Evolutionary conservation across 1,140 invertebrate genomes (phyloP).

Genomic region (Nebria ingens): DNA sequence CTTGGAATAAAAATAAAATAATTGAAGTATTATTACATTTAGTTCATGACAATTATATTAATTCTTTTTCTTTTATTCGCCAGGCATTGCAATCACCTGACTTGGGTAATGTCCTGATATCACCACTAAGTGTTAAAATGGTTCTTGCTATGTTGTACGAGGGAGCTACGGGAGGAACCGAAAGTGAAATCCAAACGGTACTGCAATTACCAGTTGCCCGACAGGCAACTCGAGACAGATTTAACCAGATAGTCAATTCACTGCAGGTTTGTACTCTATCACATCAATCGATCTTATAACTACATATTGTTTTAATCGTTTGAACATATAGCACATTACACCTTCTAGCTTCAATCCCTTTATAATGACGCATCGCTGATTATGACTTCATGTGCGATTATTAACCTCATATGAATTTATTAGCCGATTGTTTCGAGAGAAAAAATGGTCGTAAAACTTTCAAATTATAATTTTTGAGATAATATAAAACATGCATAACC

Average conservation of each 20-base stretch:
- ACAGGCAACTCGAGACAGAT: constrained; percentile 29
- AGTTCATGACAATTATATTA: too few species aligned
- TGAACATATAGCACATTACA: too few species aligned
- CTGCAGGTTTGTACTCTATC: constrained; percentile 31
- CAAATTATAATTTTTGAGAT: too few species aligned
- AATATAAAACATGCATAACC: too few species aligned
- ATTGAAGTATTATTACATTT: constrained; percentile 13
- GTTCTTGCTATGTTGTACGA: constrained; percentile 61
- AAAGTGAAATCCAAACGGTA: constrained; percentile 45
- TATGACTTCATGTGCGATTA: too few species aligned
- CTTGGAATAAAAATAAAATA: constrained; percentile 2
- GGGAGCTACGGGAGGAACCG: constrained; percentile 53
- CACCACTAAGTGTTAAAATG: constrained; percentile 68
- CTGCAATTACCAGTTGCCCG: constrained; percentile 43
- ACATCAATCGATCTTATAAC: background rate
- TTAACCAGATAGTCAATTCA: constrained; percentile 31
- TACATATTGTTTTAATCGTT: background rate
- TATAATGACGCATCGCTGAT: too few species aligned
- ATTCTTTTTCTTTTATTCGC: constrained; percentile 11
- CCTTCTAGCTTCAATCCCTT: too few species aligned
- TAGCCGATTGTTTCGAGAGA: too few species aligned
- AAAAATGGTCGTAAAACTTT: too few species aligned
- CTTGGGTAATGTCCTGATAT: constrained; percentile 57
- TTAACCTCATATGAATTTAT: too few species aligned
- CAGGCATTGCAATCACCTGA: constrained; percentile 22